Conservation (phyloP, 1,140 invertebrate genomes). For the Vanessa atalanta region DNA sequence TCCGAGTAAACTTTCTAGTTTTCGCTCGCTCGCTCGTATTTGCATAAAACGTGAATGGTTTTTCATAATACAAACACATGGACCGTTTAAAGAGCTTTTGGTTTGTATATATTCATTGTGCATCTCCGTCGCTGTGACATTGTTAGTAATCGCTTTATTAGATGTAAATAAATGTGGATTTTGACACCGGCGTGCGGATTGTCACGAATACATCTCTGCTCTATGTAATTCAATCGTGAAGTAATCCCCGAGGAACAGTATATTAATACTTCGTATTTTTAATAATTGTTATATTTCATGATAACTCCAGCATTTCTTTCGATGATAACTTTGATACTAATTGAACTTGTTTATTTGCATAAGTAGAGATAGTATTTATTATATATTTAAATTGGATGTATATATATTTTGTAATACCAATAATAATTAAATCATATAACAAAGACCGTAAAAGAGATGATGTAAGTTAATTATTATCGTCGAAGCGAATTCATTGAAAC, state of each 20-base stretch:
- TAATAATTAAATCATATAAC: not conserved
- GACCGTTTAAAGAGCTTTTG: constrained; percentile 65
- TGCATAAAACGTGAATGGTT: constrained; percentile 79
- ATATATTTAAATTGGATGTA: too few species aligned
- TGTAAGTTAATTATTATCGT: constrained; percentile 39
- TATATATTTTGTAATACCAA: too few species aligned
- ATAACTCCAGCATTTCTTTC: too few species aligned
- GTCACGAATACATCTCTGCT: constrained; percentile 29
- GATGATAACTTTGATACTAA: too few species aligned
- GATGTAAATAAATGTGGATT: constrained; percentile 65
- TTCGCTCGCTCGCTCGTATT: constrained; percentile 75
- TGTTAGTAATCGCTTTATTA: constrained; percentile 70
- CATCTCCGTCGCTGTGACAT: constrained; percentile 57
- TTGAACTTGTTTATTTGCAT: too few species aligned
- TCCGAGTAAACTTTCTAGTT: constrained; percentile 79
- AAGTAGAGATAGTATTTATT: too few species aligned
- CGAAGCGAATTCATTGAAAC: constrained; percentile 40
- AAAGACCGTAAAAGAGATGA: constrained; percentile 31
- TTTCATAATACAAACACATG: constrained; percentile 78
- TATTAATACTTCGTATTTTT: too few species aligned
- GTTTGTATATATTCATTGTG: constrained; percentile 72
- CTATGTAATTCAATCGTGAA: too few species aligned
- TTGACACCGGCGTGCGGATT: constrained; percentile 39
- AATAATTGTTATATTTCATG: too few species aligned
- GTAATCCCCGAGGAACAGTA: too few species aligned